Evolutionary conservation across 2,797 vertebrate species (phyloP).

Genomic region (Muraenolepis orangiensis): DNA sequence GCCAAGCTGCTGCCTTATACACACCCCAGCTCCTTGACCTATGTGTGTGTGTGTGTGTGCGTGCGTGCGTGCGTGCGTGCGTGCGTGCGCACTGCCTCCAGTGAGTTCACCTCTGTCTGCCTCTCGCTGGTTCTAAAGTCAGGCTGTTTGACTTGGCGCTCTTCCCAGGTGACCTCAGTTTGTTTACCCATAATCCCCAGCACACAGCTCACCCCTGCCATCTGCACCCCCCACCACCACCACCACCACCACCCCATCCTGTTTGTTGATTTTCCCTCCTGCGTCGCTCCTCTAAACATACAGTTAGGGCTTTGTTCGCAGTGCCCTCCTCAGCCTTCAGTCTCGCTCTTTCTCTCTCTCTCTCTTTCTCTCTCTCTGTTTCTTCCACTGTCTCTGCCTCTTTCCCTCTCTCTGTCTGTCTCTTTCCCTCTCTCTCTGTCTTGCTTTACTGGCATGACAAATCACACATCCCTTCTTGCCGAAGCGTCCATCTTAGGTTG

Average conservation of each 20-base stretch:
- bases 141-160: constrained; percentile 58
- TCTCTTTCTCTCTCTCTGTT: not conserved
- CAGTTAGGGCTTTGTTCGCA: constrained; percentile 24
- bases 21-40: not conserved
- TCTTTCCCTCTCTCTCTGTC: not conserved
- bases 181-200: constrained; percentile 47
- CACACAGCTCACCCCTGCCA: constrained; percentile 48
- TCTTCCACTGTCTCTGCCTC: not conserved
- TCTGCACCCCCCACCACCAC: constrained; percentile 6
- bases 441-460: constrained; percentile 78
- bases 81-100: constrained; percentile 25
- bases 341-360: not conserved
- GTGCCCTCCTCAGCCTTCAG: constrained; percentile 20
- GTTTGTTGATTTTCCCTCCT: not conserved
- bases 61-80: constrained; percentile 8
- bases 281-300: not conserved
- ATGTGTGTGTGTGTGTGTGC: constrained; percentile 19
- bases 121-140: constrained; percentile 27
- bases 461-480: not conserved
- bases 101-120: constrained; percentile 41
- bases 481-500: not conserved
- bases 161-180: constrained; percentile 59
- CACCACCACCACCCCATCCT: not conserved
- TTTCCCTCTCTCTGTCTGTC: not conserved
- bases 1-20: too few species aligned